Evolutionary conservation across 1,140 invertebrate species (phyloP), one percentile per base, ranked within the genome.

Genomic region (Drosophila pachea): DNA sequence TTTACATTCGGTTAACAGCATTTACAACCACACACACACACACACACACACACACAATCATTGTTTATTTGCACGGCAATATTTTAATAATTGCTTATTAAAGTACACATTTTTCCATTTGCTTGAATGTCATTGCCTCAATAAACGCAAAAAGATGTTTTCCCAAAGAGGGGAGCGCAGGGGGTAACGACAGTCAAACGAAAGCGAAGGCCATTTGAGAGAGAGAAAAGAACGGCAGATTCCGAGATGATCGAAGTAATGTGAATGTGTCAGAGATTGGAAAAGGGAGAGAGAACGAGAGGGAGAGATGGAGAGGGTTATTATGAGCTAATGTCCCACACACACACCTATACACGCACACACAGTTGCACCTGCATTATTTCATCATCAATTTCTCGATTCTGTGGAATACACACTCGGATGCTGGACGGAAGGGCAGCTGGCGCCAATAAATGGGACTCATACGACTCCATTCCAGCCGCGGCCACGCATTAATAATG

Each of bases 401-500:
- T 22, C 45, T 7, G 14, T 12, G n/a, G n/a, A 4, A 42, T n/a
- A 8, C 3, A 5, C 32, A 60, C 7, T 29, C 50, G 9, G 7
- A 48, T n/a, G 16, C 31, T 12, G 43, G 29, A 56, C 55, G 36
- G 43, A 69, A 36, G 31, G 1, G 22, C 22, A 22, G 22, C 3
- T 22, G 22, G 1, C 29, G 52, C 67, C 56, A 55, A 58, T 67
- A 60, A 55, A 67, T 67, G 60, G 49, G 53, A 63, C 12, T 58
- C 60, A 12, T 38, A 12, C 45, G 62, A 59, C 54, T 68, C 40
- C 72, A 67, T 72, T 78, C 68, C 63, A 50, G 50, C 67, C 61
- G 47, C 36, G 68, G 43, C 71, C 52, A 36, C 56, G 64, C 66
- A 76, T 79, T 81, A 79, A 73, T 71, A 73, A 79, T 81, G 77